These are phyloP conservation scores for Bubo scandiacus DNA, from an alignment of 2,113 vertebrate species.

Conservation along the genomic window DNA sequence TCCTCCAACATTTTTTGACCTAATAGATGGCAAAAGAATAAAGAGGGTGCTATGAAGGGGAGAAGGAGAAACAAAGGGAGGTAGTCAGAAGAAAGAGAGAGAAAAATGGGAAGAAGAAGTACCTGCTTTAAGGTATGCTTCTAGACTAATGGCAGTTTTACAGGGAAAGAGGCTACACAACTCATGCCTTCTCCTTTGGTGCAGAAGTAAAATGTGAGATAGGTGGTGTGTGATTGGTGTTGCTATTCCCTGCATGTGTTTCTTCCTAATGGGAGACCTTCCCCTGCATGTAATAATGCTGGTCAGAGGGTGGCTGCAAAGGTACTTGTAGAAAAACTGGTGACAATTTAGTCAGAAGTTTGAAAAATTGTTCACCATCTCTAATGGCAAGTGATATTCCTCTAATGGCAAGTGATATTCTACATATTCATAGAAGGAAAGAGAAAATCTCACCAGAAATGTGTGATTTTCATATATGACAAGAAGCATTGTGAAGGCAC, in stretches of 20 bases:
- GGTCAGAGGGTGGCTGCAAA: not conserved
- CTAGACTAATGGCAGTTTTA: not conserved
- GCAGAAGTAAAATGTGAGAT: not conserved
- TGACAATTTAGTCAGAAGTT: not conserved
- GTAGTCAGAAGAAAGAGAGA: not conserved
- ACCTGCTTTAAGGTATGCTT: not conserved
- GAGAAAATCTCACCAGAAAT: not conserved
- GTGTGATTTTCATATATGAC: not conserved
- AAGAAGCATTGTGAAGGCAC: not conserved
- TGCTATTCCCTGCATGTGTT: not conserved
- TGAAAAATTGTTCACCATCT: not conserved
- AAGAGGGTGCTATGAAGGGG: not conserved
- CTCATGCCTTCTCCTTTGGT: not conserved
- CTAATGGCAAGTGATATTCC: not conserved
- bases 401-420: not conserved
- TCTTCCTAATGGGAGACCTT: not conserved
- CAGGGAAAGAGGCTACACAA: not conserved
- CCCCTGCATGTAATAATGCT: not conserved
- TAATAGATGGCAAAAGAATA: not conserved
- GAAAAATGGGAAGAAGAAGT: not conserved
- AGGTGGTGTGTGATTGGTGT: not conserved
- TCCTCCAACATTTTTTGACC: not conserved
- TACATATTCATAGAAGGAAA: not conserved
- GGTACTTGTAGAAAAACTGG: not conserved
- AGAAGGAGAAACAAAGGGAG: not conserved